These are phyloP conservation scores for Brachyistius frenatus DNA, from an alignment of 2,113 vertebrate genomes.

Conservation along the genomic window DNA sequence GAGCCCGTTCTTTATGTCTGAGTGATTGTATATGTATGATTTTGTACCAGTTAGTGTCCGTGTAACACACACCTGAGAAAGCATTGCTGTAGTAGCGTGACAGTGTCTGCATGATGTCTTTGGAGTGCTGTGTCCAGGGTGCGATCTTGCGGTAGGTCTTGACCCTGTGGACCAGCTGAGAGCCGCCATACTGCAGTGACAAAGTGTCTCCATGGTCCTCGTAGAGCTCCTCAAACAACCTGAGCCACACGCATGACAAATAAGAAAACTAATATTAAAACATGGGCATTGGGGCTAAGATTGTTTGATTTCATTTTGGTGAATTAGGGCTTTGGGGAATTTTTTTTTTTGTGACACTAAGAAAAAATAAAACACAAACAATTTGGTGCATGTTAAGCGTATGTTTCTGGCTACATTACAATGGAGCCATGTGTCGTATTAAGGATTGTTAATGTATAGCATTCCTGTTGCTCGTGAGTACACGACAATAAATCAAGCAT, in stretches of 20 bases:
- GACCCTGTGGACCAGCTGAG: slow-evolving; percentile 97
- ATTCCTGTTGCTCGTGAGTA: too few species aligned
- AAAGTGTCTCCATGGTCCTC: slow-evolving; percentile 99
- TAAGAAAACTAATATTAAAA: background rate
- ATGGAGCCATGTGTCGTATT: too few species aligned
- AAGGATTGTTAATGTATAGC: too few species aligned
- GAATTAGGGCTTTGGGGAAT: too few species aligned
- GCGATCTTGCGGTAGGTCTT: slow-evolving; percentile 99
- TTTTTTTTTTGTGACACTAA: too few species aligned
- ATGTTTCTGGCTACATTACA: too few species aligned
- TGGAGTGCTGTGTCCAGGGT: slow-evolving; percentile 98
- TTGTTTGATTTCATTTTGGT: too few species aligned
- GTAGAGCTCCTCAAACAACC: slow-evolving; percentile 97
- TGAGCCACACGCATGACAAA: slow-evolving; percentile 60
- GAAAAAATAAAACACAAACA: too few species aligned
- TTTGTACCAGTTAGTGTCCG: background rate
- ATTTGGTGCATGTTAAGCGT: too few species aligned
- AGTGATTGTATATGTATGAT: background rate
- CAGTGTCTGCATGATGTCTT: slow-evolving; percentile 98
- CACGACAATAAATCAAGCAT: too few species aligned
- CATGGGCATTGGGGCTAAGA: too few species aligned
- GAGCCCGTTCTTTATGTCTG: background rate
- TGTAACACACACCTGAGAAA: slow-evolving; percentile 90
- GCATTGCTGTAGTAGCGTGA: slow-evolving; percentile 98
- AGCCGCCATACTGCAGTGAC: slow-evolving; percentile 96